phyloP scores from a whole-genome alignment of 2,797 vertebrate species.

The Myoxocephalus aenaeus region DNA sequence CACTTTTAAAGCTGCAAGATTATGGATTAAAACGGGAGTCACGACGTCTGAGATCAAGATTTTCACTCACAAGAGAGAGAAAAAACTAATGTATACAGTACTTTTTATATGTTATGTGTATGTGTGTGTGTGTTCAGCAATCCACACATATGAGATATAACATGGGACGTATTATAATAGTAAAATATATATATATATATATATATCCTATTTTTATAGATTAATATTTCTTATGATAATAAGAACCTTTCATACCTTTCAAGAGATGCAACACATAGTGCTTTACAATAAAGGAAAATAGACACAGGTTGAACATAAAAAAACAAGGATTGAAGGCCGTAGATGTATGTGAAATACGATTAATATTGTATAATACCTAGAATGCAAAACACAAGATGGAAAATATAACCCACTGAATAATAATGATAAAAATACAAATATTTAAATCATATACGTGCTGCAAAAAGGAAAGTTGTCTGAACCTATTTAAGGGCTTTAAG shows the following conservation, averaged over 20 bases:
- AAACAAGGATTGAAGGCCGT: not conserved
- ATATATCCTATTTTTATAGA: not conserved
- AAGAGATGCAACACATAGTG: not conserved
- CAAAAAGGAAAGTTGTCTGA: not conserved
- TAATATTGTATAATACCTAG: not conserved
- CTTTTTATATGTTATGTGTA: not conserved
- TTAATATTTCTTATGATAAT: not conserved
- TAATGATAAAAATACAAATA: not conserved
- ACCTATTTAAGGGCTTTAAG: not conserved
- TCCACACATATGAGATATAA: not conserved
- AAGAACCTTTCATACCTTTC: not conserved
- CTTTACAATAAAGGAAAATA: not conserved
- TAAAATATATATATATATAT: no score
- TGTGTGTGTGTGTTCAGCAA: not conserved
- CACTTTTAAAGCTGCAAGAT: constrained; percentile 1
- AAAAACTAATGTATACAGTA: not conserved
- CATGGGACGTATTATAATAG: not conserved
- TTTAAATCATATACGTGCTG: not conserved
- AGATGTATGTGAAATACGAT: not conserved
- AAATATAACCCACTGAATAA: not conserved
- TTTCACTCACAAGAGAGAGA: not conserved
- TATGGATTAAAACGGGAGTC: constrained; percentile 22
- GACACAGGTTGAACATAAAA: not conserved
- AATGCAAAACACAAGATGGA: not conserved
- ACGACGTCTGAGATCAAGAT: not conserved